Conservation (phyloP, 1,140 invertebrate species). For the Apis cerana region DNA sequence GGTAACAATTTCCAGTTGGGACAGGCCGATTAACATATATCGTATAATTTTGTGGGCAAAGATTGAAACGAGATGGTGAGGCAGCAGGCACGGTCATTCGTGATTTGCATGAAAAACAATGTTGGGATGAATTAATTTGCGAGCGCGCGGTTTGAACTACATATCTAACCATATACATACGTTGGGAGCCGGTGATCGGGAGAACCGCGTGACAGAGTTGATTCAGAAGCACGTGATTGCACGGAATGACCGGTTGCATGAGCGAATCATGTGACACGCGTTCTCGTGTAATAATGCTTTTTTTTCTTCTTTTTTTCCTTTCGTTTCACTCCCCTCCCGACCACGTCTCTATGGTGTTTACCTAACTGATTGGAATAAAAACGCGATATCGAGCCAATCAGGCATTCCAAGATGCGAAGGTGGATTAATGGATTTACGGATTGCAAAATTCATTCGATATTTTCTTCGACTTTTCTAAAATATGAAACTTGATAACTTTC, state of each 20-base stretch:
- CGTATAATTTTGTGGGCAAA: conserved; percentile 18
- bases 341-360: neutral
- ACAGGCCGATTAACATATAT: neutral
- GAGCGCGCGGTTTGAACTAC: neutral
- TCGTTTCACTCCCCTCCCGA: neutral
- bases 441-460: neutral
- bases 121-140: conserved; percentile 33
- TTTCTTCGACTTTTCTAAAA: neutral
- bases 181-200: neutral
- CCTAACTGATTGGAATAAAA: neutral
- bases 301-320: neutral
- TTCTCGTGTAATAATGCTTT: neutral
- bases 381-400: neutral
- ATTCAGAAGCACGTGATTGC: conserved; percentile 41
- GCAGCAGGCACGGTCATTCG: neutral
- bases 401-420: neutral
- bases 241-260: conserved; percentile 31
- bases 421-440: neutral
- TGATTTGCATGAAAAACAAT: conserved; percentile 38
- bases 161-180: neutral
- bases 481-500: no score
- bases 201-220: conserved; percentile 29
- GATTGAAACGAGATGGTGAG: neutral
- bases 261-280: conserved; percentile 36
- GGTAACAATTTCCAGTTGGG: neutral